Conservation (phyloP, 2,113 vertebrate genomes). For the Scophthalmus maximus region DNA sequence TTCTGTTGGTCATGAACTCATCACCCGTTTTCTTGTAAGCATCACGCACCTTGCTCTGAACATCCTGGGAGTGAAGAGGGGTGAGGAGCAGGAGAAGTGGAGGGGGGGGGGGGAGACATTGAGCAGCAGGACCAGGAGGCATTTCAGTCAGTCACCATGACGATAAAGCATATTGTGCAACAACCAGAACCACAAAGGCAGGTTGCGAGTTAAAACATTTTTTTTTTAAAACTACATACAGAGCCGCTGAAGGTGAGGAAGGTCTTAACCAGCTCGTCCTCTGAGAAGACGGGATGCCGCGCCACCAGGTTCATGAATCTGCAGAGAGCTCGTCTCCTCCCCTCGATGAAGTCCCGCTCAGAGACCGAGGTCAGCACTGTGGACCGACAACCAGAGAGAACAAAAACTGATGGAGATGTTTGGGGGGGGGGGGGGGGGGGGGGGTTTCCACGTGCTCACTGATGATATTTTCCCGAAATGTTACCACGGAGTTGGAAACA, state of each 20-base stretch:
- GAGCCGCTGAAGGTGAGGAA: slow-evolving; percentile 94
- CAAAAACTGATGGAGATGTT: neutral
- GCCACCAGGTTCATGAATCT: slow-evolving; percentile 95
- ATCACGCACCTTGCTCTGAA: slow-evolving; percentile 93
- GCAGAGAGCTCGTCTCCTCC: slow-evolving; percentile 88
- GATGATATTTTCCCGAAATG: no score
- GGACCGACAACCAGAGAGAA: slow-evolving; percentile 20
- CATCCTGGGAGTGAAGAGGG: slow-evolving; percentile 84
- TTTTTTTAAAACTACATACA: slow-evolving; percentile 86
- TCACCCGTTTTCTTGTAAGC: slow-evolving; percentile 90
- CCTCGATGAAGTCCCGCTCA: slow-evolving; percentile 95
- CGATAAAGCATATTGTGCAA: neutral
- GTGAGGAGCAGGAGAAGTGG: slow-evolving; percentile 8
- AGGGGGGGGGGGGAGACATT: neutral
- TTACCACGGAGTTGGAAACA: no score
- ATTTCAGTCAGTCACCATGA: slow-evolving; percentile 5
- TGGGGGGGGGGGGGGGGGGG: neutral
- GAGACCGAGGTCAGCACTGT: slow-evolving; percentile 81
- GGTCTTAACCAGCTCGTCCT: slow-evolving; percentile 91
- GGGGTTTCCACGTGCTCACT: no score
- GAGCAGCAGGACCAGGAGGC: slow-evolving; percentile 44
- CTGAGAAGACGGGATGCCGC: slow-evolving; percentile 92
- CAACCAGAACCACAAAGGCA: neutral
- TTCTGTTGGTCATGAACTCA: slow-evolving; percentile 92
- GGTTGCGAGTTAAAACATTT: neutral